Conservation (phyloP, 2,797 vertebrate species). For the Lacerta bilineata region DNA sequence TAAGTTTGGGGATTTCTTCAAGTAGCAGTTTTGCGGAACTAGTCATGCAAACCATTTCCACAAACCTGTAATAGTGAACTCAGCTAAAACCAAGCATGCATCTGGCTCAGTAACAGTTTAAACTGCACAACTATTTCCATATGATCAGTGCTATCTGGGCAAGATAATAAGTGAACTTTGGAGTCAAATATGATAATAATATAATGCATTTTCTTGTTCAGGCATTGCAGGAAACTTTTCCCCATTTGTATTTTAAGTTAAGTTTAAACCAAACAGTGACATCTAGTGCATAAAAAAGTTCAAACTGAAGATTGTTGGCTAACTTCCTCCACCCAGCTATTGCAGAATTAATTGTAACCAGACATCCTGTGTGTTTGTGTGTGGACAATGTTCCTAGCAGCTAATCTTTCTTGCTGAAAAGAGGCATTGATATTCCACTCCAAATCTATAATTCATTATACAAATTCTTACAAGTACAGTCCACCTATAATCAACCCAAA, state of each 20-base stretch:
- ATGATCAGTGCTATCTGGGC: not conserved
- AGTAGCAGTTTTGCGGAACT: not conserved
- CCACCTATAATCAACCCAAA: not conserved
- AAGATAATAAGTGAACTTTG: not conserved
- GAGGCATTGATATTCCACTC: not conserved
- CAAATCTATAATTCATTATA: not conserved
- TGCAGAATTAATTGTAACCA: not conserved
- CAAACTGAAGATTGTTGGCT: not conserved
- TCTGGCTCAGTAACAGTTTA: not conserved
- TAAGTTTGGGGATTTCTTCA: not conserved
- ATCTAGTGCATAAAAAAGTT: not conserved
- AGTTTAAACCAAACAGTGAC: not conserved
- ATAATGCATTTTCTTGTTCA: no score
- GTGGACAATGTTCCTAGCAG: not conserved
- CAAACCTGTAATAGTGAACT: not conserved
- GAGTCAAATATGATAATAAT: no score
- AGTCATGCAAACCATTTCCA: not conserved
- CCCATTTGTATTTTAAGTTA: not conserved
- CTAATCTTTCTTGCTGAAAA: not conserved
- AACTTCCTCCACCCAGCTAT: not conserved
- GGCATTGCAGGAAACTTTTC: not conserved
- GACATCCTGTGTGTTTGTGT: not conserved
- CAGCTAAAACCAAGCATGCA: not conserved
- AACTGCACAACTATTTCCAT: not conserved
- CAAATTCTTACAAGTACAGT: not conserved